These are phyloP conservation scores for Petrocephalus microphthalmus DNA, from an alignment of 2,113 vertebrate genomes.

Conservation along the genomic window DNA sequence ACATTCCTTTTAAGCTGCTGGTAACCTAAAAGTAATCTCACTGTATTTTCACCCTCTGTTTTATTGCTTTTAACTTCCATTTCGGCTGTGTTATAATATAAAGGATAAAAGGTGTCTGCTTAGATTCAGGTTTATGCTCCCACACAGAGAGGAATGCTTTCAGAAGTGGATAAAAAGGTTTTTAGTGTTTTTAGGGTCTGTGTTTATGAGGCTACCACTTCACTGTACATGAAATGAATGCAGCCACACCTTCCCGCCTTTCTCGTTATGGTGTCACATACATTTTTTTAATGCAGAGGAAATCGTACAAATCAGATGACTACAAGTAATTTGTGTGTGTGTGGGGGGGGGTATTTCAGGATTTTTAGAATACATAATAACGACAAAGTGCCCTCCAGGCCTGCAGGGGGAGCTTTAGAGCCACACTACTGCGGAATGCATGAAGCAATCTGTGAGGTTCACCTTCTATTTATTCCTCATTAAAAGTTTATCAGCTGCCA, in stretches of 20 bases:
- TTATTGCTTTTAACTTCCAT: conserved; percentile 1
- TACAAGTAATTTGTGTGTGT: not conserved
- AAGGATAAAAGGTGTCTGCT: conserved; percentile 5
- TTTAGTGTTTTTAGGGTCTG: not conserved
- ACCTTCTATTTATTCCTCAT: conserved; percentile 60
- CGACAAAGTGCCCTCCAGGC: not conserved
- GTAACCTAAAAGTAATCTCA: not conserved
- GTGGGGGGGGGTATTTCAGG: not conserved
- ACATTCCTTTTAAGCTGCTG: not conserved
- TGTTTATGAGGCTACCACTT: not conserved
- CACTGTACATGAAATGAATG: not conserved
- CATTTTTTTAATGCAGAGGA: not conserved
- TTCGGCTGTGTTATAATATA: conserved; percentile 8
- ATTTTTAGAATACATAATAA: not conserved
- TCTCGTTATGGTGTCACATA: conserved; percentile 1
- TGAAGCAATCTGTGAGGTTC: conserved; percentile 46
- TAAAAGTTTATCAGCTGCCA: conserved; percentile 59
- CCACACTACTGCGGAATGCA: conserved; percentile 27
- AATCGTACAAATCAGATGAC: not conserved
- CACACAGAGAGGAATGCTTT: not conserved
- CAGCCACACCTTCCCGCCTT: not conserved
- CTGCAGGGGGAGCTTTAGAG: not conserved
- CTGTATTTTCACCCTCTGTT: not conserved
- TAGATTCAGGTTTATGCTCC: not conserved
- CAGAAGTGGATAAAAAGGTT: not conserved